Percentiles rank a stretch among this genome's conserved stretches.
Evolutionary conservation across 2,888 invertebrate genomes (phyloP).

Genomic region (Lasioglossum lativentre): DNA sequence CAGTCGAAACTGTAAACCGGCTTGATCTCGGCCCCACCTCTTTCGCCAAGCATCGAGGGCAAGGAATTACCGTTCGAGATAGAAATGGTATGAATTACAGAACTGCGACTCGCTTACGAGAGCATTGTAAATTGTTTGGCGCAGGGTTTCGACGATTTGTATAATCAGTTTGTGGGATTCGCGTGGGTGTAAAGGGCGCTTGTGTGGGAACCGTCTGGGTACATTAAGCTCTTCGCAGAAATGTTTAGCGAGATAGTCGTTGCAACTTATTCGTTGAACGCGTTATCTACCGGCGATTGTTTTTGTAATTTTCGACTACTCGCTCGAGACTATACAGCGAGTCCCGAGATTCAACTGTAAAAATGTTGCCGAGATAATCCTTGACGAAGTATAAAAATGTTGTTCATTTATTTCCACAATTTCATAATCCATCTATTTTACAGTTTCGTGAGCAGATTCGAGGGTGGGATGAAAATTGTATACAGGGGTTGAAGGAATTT

Average conservation of each 20-base stretch:
- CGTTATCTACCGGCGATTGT: neutral
- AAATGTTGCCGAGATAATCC: neutral
- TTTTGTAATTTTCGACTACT: neutral
- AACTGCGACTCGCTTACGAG: neutral
- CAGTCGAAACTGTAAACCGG: conserved; percentile 6
- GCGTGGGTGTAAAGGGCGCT: too few relatives aligned
- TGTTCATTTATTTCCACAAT: neutral
- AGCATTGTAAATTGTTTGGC: neutral
- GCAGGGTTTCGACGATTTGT: neutral
- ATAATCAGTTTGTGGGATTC: neutral
- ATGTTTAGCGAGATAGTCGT: too few relatives aligned
- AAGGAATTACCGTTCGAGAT: conserved; percentile 5
- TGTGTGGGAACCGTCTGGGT: neutral
- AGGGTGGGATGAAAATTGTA: neutral
- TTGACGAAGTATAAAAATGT: neutral
- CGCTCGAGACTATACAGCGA: too few relatives aligned
- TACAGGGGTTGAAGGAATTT: conserved; percentile 15
- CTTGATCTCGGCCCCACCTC: neutral
- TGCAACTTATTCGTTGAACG: neutral
- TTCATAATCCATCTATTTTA: too few relatives aligned
- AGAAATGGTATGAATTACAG: neutral
- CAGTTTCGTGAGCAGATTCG: neutral
- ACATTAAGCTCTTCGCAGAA: too few relatives aligned
- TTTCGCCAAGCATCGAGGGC: neutral
- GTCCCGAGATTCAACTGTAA: too few relatives aligned